Base-by-base conservation (phyloP, 2,113 vertebrate species). In the Oryzias javanicus region DNA sequence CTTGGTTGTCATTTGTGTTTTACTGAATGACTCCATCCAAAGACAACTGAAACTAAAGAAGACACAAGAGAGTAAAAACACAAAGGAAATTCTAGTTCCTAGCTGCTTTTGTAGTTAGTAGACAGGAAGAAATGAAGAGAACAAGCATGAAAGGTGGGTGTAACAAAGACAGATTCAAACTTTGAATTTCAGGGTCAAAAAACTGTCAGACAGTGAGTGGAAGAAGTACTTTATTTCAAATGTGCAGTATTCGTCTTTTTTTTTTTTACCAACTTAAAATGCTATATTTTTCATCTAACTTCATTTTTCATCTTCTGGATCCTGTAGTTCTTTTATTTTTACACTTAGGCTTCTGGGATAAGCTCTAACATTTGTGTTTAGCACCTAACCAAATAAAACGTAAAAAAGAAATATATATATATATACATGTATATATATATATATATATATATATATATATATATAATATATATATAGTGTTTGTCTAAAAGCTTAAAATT, bases 11-110 rank as follows among this genome's bases (percentile, higher is more conserved):
- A 81, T 86, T 82, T 81, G 74, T 82, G 71, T 85, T 86, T 72
- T 72, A 63, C 59, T 87, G 85, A 91, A 89, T 85, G 81, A 76
- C 79, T 67, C 54, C 74, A 79, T 79, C 80, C 74, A 80, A 82
- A 74, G 20, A 77, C 49, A 64, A 42, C 62, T 52, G 13, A 63
- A 70, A 74, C 42, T 64, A 75, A 70, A 70, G 55, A 47, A 41
- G 24, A 41, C 51, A 64, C 35, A 57, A 53, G 49, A 64, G 65
- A 44, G 56, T 47, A n/a, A 55, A 63, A 69, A 44, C 69, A 61
- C 72, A 49, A 44, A 72, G 14, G 62, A 78, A 76, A 87, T 84
- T 81, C 35, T 35, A 13, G 78, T 86, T 72, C 78, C 67, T 5
- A 42, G 49, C 48, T 44, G 79, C 69, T 78, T 89, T 79, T 83